These are phyloP conservation scores for Cancer borealis DNA, from an alignment of 2,888 invertebrate genomes.

Conservation along the genomic window DNA sequence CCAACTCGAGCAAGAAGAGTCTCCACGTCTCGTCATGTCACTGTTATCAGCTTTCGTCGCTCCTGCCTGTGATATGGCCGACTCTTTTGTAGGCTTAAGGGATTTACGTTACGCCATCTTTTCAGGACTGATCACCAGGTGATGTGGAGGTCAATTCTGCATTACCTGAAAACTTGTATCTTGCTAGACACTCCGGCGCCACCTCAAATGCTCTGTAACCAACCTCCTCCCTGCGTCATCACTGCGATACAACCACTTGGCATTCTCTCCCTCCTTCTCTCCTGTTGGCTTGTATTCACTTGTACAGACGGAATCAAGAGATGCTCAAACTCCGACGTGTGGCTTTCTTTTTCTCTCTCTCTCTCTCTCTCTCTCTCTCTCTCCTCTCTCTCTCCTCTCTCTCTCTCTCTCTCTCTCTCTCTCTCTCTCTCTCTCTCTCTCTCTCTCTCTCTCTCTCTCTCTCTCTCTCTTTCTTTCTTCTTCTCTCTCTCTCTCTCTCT, in stretches of 20 bases:
- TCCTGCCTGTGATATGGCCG: background rate
- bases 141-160: background rate
- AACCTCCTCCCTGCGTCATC: background rate
- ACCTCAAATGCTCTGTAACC: background rate
- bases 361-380: background rate
- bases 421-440: background rate
- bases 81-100: background rate
- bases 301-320: background rate
- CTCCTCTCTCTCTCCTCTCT: background rate
- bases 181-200: constrained; percentile 25
- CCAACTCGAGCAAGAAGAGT: background rate
- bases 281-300: background rate
- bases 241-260: background rate
- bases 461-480: too few relatives aligned
- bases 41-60: background rate
- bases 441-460: background rate
- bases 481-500: too few relatives aligned
- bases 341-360: too few relatives aligned
- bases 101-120: background rate
- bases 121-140: background rate
- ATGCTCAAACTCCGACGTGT: background rate
- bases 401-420: background rate
- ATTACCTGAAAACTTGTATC: background rate
- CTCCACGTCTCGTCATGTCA: background rate
- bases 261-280: background rate